A percentile compares a stretch with the other conserved stretches of the same genome.
phyloP scores from a whole-genome alignment of 2,113 vertebrate species.

The Archilochus colubris region DNA sequence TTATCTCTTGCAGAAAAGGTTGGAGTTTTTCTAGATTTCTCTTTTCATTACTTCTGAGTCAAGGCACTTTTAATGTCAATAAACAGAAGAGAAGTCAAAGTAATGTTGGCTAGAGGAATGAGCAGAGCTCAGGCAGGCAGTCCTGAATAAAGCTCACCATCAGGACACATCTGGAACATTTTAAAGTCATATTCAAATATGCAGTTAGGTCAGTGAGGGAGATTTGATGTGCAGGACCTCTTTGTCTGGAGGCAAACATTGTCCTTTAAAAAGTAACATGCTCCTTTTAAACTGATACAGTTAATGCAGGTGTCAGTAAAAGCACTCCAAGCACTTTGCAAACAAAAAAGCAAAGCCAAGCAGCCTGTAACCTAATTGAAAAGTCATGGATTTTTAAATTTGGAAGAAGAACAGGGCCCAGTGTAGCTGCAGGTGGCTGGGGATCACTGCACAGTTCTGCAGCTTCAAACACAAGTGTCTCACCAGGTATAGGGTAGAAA shows the following conservation, averaged over 20 bases:
- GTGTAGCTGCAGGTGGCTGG: neutral
- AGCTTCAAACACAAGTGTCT: neutral
- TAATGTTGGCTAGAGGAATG: neutral
- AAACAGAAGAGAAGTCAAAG: neutral
- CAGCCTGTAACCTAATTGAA: neutral
- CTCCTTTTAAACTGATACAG: neutral
- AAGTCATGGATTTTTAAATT: neutral
- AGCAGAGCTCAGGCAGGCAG: neutral
- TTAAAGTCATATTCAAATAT: neutral
- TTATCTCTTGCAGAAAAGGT: conserved; percentile 17
- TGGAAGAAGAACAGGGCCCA: neutral
- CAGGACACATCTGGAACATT: neutral
- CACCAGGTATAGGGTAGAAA: neutral
- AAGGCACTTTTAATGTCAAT: neutral
- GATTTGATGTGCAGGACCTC: neutral
- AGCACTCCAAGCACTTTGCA: neutral
- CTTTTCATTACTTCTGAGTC: neutral
- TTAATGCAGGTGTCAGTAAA: neutral
- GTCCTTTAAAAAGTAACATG: neutral
- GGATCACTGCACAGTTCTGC: neutral
- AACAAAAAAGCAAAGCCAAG: neutral
- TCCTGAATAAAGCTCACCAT: neutral
- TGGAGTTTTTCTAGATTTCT: neutral
- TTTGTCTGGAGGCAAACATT: neutral
- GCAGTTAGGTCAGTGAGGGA: neutral